A percentile compares a stretch with the other conserved stretches of the same genome.
phyloP scores from a whole-genome alignment of 2,888 invertebrate species.

The Sisyra nigra region DNA sequence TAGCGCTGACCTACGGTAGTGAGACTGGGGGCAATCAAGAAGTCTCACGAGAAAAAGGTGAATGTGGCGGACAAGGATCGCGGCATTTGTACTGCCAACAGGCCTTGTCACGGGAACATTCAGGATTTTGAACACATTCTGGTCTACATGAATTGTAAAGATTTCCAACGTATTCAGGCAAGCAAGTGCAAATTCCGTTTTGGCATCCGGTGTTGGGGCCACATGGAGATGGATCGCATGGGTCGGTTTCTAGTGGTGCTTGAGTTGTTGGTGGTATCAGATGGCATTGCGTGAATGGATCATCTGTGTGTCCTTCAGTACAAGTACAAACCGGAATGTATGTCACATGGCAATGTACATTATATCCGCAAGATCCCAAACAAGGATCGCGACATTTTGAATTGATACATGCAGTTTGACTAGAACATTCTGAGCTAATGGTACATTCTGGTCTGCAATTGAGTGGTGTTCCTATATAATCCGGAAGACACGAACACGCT shows the following conservation, averaged over 20 bases:
- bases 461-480: constrained; percentile 63
- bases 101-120: constrained; percentile 45
- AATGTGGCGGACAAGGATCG: constrained; percentile 55
- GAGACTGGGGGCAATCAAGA: too few species aligned
- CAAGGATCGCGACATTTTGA: too few species aligned
- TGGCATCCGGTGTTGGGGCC: constrained; percentile 54
- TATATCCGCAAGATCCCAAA: constrained; percentile 67
- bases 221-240: constrained; percentile 59
- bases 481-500: constrained; percentile 61
- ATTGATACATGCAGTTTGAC: constrained; percentile 58
- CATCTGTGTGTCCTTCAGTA: constrained; percentile 57
- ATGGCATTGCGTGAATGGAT: constrained; percentile 61
- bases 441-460: constrained; percentile 67
- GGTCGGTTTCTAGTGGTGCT: constrained; percentile 30
- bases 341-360: constrained; percentile 64
- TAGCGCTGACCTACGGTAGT: too few species aligned
- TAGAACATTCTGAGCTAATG: constrained; percentile 63
- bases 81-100: constrained; percentile 50
- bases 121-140: constrained; percentile 50
- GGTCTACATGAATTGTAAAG: constrained; percentile 52
- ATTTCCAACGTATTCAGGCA: constrained; percentile 46
- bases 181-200: constrained; percentile 43
- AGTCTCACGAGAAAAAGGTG: too few species aligned
- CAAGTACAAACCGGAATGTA: constrained; percentile 72
- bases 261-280: constrained; percentile 31